These are phyloP conservation scores for Drosophila cyrtoloma DNA, from an alignment of 2,888 invertebrate species.

Conservation along the genomic window DNA sequence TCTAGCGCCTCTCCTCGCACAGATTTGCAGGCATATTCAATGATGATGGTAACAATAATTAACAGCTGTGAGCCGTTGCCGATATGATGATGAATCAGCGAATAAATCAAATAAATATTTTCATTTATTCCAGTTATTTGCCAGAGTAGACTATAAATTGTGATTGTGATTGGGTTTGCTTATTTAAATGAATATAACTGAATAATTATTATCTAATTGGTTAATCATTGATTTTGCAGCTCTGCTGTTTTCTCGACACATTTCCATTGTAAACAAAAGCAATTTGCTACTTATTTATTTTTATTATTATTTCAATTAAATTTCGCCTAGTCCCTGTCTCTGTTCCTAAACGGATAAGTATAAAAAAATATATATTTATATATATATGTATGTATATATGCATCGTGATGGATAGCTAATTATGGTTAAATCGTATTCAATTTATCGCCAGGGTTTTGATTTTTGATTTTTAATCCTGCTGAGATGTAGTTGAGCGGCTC, in stretches of 20 bases:
- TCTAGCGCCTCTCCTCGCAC: background rate
- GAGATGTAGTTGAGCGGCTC: background rate
- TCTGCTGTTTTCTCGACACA: background rate
- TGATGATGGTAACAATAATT: background rate
- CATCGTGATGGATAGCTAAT: background rate
- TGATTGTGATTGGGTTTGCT: background rate
- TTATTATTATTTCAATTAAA: background rate
- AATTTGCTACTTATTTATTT: background rate
- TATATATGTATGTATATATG: background rate
- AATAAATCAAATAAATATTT: background rate
- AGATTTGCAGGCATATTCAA: background rate
- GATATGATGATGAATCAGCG: background rate
- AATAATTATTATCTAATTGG: background rate
- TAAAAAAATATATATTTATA: background rate
- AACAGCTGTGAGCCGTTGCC: background rate
- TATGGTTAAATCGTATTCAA: background rate
- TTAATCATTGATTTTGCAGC: background rate
- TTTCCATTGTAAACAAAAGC: background rate
- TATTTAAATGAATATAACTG: background rate
- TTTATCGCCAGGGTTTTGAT: slow-evolving; percentile 32
- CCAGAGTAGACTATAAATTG: too few relatives aligned
- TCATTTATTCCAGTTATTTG: background rate
- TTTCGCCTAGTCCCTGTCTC: background rate
- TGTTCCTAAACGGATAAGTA: background rate
- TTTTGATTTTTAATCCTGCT: slow-evolving; percentile 9